Evolutionary conservation across 2,797 vertebrate species (phyloP).

Genomic region (Onychomys torridus): DNA sequence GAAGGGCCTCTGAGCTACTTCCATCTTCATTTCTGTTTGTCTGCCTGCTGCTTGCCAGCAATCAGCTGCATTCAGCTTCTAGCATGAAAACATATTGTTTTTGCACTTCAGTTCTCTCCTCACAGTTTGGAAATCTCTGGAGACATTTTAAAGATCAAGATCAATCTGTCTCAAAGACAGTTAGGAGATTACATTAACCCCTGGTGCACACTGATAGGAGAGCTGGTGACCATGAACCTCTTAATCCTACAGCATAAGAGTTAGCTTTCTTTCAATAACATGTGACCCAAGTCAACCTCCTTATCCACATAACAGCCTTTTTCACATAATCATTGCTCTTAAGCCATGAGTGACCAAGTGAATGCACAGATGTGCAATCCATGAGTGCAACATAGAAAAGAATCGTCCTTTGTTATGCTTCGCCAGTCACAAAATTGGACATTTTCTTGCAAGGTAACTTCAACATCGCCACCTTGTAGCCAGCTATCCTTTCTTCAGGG

Average conservation of each 20-base stretch:
- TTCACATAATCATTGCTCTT: conserved; percentile 23
- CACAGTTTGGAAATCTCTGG: background rate
- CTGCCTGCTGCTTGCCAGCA: background rate
- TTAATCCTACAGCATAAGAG: conserved; percentile 9
- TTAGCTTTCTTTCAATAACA: conserved; percentile 27
- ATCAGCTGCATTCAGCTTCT: conserved; percentile 44
- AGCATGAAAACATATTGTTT: conserved; percentile 66
- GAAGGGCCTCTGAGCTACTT: background rate
- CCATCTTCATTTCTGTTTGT: conserved; percentile 53
- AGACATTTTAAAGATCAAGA: conserved; percentile 68
- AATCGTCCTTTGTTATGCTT: background rate
- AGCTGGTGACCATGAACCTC: background rate
- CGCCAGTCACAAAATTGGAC: background rate
- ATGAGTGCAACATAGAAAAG: background rate
- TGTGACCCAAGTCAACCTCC: background rate
- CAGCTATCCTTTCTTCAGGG: background rate
- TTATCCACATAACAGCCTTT: background rate
- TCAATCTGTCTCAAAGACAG: conserved; percentile 67
- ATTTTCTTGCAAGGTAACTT: background rate
- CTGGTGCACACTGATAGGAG: background rate
- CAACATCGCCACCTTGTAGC: background rate
- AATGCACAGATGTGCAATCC: background rate
- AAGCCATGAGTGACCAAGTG: background rate
- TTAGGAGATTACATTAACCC: conserved; percentile 60
- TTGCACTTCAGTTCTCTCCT: conserved; percentile 54